Base-by-base conservation (phyloP, 2,888 invertebrate species). In the Nomada ruficornis region DNA sequence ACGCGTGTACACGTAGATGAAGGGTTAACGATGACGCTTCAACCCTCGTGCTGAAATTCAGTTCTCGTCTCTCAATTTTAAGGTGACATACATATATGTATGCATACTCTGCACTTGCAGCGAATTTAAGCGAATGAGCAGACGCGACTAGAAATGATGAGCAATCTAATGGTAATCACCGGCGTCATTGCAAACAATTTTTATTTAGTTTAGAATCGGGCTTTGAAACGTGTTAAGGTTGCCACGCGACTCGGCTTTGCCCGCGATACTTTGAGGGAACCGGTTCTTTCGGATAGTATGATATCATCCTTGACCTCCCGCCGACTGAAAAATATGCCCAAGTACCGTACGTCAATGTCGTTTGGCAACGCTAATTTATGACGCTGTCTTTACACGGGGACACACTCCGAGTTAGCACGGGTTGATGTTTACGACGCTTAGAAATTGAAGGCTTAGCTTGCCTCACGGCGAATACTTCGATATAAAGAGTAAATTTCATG, bases 221-320 rank as follows among this genome's bases (percentile, higher is more conserved):
- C 42, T 47, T 23, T 18, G 60, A 50, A 55, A 44, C 64, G 62
- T 7, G 47, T 36, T 7, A 36, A 36, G 26, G 67, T 72, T 26
- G 71, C 72, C 77, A 59, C 55, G 59, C 63, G 78, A 78, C 42
- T 62, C 57, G 69, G 64, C 74, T 81, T 81, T 69, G 65, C 20
- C 60, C 52, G 73, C 59, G 42, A 71, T 73, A 76, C 74, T 73
- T 71, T 80, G 69, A 36, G 26, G 36, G 60, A 83, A 84, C 83
- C 83, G 80, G 84, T 83, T 84, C 62, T 59, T 29, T 50, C 76
- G 57, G 62, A 64, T 70, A 80, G 70, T 67, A 54, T 70, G 7
- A 7, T 7, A 72, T 80, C 76, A 83, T 84, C 80, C 83, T 83
- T 83, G 84, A 84, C 84, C 84, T 71, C 77, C 18, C 65, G 59